Evolutionary conservation across 2,888 invertebrate genomes (phyloP), one percentile per base, ranked within the genome.

Genomic region (Xestia ashworthii): DNA sequence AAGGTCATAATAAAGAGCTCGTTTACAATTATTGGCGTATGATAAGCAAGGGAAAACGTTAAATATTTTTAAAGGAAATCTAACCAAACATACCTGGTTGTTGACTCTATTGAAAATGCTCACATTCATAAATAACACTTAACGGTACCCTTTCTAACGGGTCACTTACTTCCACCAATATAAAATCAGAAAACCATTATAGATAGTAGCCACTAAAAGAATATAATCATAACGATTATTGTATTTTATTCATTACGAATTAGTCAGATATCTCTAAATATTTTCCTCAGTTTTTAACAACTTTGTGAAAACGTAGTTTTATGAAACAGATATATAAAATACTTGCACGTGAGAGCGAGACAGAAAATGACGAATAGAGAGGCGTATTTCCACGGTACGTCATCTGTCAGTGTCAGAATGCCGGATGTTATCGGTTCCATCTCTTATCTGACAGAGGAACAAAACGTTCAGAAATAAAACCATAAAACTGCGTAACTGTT

Each of bases 101-200:
- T 98, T 98, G 94, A 98, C 98, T 97, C 98, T 98, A 93, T 98
- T 98, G 94, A 98, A 98, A 93, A 98, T 97, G 96, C 98, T 98
- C 97, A 98, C 98, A 98, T 98, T 98, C 98, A 98, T 98, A 98
- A 93, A 96, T 95, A 93, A 88, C 94, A 91, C 91, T 89, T 95
- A 95, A 95, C 95, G 94, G 95, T 94, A 92, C 90, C 88, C 87
- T 91, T 84, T 86, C 69, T 81, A 87, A 88, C 83, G 86, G 89
- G 84, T 86, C 89, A 86, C 87, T 76, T 72, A 72, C 78, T 77
- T 78, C 76, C 79, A 74, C 70, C 76, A 80, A 83, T 74, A 79
- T 64, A 58, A 72, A 81, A 71, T 81, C 65, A 83, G 55, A 73
- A 72, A 74, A 71, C 38, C 84, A 85, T 85, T 83, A 76, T 78